phyloP scores from a whole-genome alignment of 2,888 invertebrate species.

The Bimastos eiseni region DNA sequence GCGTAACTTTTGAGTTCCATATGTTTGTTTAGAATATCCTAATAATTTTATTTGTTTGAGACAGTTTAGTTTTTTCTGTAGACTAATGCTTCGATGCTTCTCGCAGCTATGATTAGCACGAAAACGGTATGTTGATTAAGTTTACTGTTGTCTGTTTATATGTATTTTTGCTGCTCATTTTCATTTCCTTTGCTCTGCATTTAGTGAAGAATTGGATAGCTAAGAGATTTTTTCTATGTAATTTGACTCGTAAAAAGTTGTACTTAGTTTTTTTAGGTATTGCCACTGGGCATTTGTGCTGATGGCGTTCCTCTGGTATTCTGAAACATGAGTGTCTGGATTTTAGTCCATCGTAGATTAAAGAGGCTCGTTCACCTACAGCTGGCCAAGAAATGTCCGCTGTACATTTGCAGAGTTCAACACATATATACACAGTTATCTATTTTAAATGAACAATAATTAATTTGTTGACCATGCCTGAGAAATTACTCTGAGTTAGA shows the following conservation, averaged over 20 bases:
- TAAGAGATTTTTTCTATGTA: background rate
- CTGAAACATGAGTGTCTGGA: background rate
- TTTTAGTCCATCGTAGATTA: conserved; percentile 8
- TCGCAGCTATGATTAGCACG: background rate
- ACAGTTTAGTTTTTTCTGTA: background rate
- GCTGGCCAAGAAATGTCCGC: conserved; percentile 17
- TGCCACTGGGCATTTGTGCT: background rate
- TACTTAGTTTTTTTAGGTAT: background rate
- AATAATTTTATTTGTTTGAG: background rate
- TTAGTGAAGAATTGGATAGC: background rate
- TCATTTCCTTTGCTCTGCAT: background rate
- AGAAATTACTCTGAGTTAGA: too few relatives aligned
- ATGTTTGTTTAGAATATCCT: background rate
- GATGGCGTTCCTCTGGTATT: conserved; percentile 24
- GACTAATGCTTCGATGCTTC: background rate
- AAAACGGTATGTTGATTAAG: background rate
- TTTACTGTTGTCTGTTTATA: background rate
- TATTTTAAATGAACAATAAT: background rate
- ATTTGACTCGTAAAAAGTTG: background rate
- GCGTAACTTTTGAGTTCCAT: background rate
- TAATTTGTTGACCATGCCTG: background rate
- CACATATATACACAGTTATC: background rate
- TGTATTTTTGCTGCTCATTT: background rate
- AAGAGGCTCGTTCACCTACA: conserved; percentile 10
- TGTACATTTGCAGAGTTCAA: conserved; percentile 18